Evolutionary conservation across 2,113 vertebrate species (phyloP).

Genomic region (Anolis carolinensis): DNA sequence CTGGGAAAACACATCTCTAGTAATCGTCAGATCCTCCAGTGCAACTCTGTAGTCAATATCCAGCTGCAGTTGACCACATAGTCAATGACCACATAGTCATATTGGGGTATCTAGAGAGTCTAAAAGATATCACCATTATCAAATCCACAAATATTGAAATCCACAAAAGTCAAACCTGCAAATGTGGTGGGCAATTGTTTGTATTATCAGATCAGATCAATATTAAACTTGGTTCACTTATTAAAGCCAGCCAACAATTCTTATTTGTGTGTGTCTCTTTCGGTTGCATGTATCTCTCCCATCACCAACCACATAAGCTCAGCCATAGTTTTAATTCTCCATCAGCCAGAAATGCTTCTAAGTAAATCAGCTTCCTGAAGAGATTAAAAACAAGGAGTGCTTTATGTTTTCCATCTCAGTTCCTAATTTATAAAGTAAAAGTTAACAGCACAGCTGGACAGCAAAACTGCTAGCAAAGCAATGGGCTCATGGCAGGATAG

Average conservation of each 20-base stretch:
- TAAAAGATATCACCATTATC: too few species aligned
- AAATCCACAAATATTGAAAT: too few species aligned
- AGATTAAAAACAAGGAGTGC: conserved; percentile 62
- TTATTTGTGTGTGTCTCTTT: background rate
- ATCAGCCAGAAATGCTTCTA: conserved; percentile 72
- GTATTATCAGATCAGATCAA: background rate
- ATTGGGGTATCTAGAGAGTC: too few species aligned
- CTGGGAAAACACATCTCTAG: too few species aligned
- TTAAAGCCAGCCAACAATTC: background rate
- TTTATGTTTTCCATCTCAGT: conserved; percentile 70
- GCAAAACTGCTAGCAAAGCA: conserved; percentile 56
- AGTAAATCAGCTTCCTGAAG: conserved; percentile 55
- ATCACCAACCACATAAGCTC: conserved; percentile 37
- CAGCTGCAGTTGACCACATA: too few species aligned
- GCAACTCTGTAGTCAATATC: too few species aligned
- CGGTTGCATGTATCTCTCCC: background rate
- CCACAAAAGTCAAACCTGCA: too few species aligned
- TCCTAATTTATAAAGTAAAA: conserved; percentile 61
- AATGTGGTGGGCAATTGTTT: background rate
- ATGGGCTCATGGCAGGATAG: conserved; percentile 37
- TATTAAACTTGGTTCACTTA: background rate
- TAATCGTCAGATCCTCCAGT: too few species aligned
- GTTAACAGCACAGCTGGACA: conserved; percentile 62
- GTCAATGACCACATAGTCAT: too few species aligned
- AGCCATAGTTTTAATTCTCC: conserved; percentile 65